Percentiles rank a stretch among this genome's conserved stretches.
Conservation (phyloP, 2,888 invertebrate species). For the Dolomedes plantarius region DNA sequence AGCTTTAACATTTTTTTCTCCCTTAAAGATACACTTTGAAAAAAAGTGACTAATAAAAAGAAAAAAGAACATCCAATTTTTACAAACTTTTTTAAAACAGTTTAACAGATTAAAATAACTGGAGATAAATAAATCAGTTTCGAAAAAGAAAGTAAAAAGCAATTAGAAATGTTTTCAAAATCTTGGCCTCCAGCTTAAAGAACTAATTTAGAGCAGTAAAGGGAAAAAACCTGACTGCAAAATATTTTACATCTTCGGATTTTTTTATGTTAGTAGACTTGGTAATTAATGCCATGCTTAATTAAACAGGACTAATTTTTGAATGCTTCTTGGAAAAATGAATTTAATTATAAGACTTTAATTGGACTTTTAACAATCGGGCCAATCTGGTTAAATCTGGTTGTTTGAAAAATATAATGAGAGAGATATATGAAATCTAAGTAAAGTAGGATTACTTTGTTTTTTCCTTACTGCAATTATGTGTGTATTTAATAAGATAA, state of each 20-base stretch:
- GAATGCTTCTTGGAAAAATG: background rate
- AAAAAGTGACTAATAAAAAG: background rate
- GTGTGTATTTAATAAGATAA: no score
- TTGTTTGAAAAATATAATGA: no score
- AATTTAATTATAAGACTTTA: background rate
- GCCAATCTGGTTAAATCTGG: no score
- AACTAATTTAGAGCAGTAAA: background rate
- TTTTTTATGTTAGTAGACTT: background rate
- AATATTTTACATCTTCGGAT: background rate
- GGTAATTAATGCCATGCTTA: background rate
- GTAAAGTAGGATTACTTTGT: no score
- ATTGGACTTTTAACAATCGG: no score
- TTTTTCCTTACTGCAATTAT: no score
- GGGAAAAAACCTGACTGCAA: background rate
- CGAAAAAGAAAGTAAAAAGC: background rate
- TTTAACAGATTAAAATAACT: background rate
- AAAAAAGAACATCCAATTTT: background rate
- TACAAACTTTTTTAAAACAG: background rate
- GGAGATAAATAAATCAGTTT: background rate
- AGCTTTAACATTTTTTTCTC: background rate
- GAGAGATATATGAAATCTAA: no score
- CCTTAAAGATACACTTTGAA: no score
- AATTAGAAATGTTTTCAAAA: background rate
- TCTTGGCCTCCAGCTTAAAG: conserved; percentile 9
- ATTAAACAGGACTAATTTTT: background rate